Conservation (phyloP, 2,888 invertebrate species). For the Polyploca ridens region DNA sequence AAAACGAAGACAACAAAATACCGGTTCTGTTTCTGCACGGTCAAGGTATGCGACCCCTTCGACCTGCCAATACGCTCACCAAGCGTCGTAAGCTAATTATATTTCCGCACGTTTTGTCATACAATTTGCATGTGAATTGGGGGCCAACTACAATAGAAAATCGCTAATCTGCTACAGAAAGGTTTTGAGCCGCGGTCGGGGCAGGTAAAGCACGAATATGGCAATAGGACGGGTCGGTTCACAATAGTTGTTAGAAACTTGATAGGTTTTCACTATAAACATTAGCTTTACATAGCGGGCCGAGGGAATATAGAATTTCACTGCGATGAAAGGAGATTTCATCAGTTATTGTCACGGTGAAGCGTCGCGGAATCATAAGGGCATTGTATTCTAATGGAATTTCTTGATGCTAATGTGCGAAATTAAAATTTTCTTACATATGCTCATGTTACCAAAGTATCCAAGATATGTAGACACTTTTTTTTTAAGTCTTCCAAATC, state of each 20-base stretch:
- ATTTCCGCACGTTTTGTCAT: conserved; percentile 81
- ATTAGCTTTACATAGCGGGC: conserved; percentile 61
- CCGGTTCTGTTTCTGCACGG: conserved; percentile 64
- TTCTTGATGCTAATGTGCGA: not conserved
- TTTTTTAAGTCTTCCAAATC: conserved; percentile 21
- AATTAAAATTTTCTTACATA: not conserved
- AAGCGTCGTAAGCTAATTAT: conserved; percentile 79
- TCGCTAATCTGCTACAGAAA: conserved; percentile 64
- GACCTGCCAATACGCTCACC: conserved; percentile 45
- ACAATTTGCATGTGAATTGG: conserved; percentile 79
- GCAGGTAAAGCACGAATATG: conserved; percentile 55
- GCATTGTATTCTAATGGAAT: not conserved
- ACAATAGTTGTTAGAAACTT: conserved; percentile 72
- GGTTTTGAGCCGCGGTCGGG: conserved; percentile 38
- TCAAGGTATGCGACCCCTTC: conserved; percentile 67
- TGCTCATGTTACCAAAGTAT: not conserved
- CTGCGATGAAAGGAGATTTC: conserved; percentile 55
- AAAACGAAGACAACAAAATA: conserved; percentile 67
- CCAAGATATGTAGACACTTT: not conserved
- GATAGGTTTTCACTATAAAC: conserved; percentile 77
- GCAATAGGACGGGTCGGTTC: conserved; percentile 44
- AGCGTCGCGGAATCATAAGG: conserved; percentile 3
- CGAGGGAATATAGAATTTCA: conserved; percentile 66
- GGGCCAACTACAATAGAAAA: conserved; percentile 69
- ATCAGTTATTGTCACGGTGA: conserved; percentile 45